Base-by-base conservation (phyloP, 2,797 vertebrate species). In the Mormyrops boulengeri region DNA sequence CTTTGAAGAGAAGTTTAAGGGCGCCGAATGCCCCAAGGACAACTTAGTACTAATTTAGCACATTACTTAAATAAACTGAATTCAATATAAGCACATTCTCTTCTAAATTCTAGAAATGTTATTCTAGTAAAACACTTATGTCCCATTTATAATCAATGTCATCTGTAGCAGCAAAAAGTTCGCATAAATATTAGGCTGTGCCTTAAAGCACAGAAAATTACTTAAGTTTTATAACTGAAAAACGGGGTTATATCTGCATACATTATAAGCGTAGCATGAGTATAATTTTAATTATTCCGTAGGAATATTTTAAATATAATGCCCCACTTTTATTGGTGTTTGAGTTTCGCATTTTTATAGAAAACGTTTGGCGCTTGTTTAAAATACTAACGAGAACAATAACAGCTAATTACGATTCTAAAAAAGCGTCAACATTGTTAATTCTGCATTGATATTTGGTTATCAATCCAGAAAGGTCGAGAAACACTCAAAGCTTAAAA, bases 31-130 rank as follows among this genome's bases (percentile, higher is more conserved):
- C 95, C 93, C 90, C 90, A 26, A 87, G 57, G 88, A 87, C 44
- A 73, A 19, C 85, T 87, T 92, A 92, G 17, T 91, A 92, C 93
- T 90, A 62, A 92, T 94, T 91, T 91, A 90, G 91, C 92, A 91
- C 91, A 91, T 93, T 90, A 88, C 26, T 26, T 92, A 87, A 91
- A 92, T 84, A 50, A 90, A 93, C 52, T 60, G 87, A 86, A 89
- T 80, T 90, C 92, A 89, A 3, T 92, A 94, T 49, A 19, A 66
- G 38, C 34, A 14, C 14, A 55, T 85, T 69, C 77, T 89, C 57
- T 80, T 44, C 57, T 88, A 91, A 90, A 57, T 34, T 66, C 47
- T 86, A 93, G 91, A 92, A 90, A 94, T 93, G 77, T 82, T 82
- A 47, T 82, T 82, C 7, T 11, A 82, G 38, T 19, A 91, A 90